Evolutionary conservation across 2,797 vertebrate genomes (phyloP).

Genomic region (Parotocinclus haroldoi): DNA sequence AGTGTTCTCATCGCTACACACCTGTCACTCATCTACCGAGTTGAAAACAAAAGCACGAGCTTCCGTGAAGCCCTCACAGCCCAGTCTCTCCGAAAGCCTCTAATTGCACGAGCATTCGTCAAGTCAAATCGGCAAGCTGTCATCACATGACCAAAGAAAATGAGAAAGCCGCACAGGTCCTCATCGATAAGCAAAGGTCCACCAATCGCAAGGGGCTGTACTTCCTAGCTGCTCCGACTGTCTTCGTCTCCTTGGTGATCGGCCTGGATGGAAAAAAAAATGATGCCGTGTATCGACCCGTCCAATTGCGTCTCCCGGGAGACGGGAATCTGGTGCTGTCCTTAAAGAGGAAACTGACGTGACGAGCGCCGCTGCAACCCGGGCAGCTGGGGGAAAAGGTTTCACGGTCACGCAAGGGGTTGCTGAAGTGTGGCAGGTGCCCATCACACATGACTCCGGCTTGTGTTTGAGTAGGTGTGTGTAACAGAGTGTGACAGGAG

Average conservation of each 20-base stretch:
- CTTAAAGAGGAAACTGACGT: constrained; percentile 39
- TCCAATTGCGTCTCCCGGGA: constrained; percentile 39
- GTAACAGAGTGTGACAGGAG: constrained; percentile 40
- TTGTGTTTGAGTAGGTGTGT: constrained; percentile 22
- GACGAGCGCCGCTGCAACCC: constrained; percentile 20
- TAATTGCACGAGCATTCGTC: constrained; percentile 44
- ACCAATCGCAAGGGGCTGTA: constrained; percentile 32
- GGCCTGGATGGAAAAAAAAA: constrained; percentile 35
- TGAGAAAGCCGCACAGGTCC: constrained; percentile 15
- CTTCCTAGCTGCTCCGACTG: constrained; percentile 34
- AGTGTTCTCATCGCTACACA: constrained; percentile 9
- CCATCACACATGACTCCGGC: constrained; percentile 23
- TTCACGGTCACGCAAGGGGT: constrained; percentile 6
- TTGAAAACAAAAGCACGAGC: constrained; percentile 26
- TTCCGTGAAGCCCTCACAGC: constrained; percentile 28
- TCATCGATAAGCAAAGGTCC: constrained; percentile 36
- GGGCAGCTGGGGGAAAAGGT: constrained; percentile 13
- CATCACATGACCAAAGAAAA: constrained; percentile 39
- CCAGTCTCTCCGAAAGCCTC: constrained; percentile 27
- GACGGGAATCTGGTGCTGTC: constrained; percentile 38
- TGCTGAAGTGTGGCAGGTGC: constrained; percentile 26
- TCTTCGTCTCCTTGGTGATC: constrained; percentile 46
- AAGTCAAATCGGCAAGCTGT: constrained; percentile 45
- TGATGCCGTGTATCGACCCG: constrained; percentile 43
- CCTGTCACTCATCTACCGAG: constrained; percentile 23